A percentile compares a stretch with the other conserved stretches of the same genome.
These are phyloP conservation scores for Dryobates pubescens DNA, from an alignment of 2,797 vertebrate species.

Conservation along the genomic window DNA sequence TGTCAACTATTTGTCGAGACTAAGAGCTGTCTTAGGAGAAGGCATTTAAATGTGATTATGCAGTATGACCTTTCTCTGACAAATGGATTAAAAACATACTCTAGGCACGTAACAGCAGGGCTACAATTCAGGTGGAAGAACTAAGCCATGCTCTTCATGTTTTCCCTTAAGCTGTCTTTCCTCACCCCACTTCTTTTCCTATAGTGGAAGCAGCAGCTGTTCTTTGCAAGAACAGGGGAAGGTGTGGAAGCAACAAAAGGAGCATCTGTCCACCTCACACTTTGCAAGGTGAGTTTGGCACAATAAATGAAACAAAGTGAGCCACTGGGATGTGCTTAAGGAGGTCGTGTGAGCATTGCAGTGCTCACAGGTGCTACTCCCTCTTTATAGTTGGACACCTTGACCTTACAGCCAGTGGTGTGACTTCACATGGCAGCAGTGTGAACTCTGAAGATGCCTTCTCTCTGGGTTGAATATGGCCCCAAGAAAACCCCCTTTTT, in stretches of 20 bases:
- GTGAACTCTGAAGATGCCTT: not conserved
- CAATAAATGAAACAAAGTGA: not conserved
- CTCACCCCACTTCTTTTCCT: not conserved
- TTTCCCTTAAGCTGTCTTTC: not conserved
- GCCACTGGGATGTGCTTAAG: not conserved
- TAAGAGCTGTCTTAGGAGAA: not conserved
- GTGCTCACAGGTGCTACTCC: not conserved
- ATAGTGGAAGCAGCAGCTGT: not conserved
- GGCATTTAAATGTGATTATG: not conserved
- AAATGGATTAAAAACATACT: not conserved
- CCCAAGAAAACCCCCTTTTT: not conserved
- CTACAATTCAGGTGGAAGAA: not conserved
- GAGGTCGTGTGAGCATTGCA: not conserved
- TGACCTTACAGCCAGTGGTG: rapidly evolving
- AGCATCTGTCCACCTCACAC: not conserved
- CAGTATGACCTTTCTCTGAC: not conserved
- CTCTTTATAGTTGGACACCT: not conserved
- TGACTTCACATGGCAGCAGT: rapidly evolving
- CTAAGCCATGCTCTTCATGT: not conserved
- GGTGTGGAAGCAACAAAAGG: not conserved
- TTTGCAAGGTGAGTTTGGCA: rapidly evolving
- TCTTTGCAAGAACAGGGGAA: not conserved
- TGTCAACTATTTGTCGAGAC: not conserved
- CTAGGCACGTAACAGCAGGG: not conserved
- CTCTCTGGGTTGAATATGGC: not conserved